Percentiles rank a stretch among this genome's conserved stretches.
Evolutionary conservation across 1,140 invertebrate genomes (phyloP).

Genomic region (Lasaia peninsularis): DNA sequence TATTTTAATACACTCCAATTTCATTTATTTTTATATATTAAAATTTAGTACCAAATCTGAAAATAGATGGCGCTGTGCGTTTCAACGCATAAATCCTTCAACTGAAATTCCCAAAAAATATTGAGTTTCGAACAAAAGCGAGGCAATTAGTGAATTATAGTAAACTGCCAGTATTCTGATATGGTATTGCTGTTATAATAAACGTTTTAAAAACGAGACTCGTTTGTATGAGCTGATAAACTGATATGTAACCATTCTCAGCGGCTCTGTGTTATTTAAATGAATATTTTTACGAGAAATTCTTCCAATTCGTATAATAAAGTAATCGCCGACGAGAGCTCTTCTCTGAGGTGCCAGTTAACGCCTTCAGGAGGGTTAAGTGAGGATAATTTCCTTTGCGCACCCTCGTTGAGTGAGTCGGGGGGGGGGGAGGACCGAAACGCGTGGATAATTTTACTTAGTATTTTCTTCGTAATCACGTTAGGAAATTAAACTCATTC

Average conservation of each 20-base stretch:
- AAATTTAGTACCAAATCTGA: no score
- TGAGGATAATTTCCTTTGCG: conserved; percentile 75
- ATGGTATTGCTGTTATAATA: no score
- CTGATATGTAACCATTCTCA: not conserved
- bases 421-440: conserved; percentile 20
- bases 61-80: no score
- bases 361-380: conserved; percentile 73
- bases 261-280: conserved; percentile 26
- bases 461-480: conserved; percentile 12
- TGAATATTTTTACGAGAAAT: conserved; percentile 52
- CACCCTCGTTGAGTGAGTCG: conserved; percentile 58
- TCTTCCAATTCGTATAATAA: conserved; percentile 70
- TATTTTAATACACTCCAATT: no score
- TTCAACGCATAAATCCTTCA: no score
- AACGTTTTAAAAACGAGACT: not conserved
- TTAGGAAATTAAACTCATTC: not conserved
- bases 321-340: conserved; percentile 62
- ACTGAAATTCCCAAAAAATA: no score
- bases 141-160: no score
- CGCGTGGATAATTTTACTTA: conserved; percentile 20
- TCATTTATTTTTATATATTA: no score
- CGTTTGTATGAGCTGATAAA: not conserved
- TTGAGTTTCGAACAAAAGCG: no score
- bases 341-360: conserved; percentile 71
- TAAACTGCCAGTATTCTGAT: no score